Base-by-base conservation (phyloP, 2,797 vertebrate genomes). In the Bryconaethiops microstoma region DNA sequence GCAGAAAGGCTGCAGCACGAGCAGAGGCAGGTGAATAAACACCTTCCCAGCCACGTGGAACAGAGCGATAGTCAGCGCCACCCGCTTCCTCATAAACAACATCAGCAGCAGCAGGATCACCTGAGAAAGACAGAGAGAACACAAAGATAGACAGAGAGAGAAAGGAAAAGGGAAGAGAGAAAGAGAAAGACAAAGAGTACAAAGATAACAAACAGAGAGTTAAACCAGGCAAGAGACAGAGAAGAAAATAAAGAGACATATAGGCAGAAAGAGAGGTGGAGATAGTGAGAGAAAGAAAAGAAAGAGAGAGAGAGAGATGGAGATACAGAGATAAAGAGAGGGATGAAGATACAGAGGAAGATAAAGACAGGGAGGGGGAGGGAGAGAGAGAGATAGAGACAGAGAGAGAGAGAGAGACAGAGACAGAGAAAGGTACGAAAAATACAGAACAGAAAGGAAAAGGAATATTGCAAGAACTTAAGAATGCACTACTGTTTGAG, bases 11-110 rank as follows among this genome's bases (percentile, higher is more conserved):
- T 99, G 98, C 92, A 98, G 95, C 85, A 96, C 95, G 78, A 99
- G 94, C 54, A 99, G 93, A 0, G 98, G 98, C 79, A 99, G 91
- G 91, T 97, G 96, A 86, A 97, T 94, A 90, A 99, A 99, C 86
- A 99, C 97, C 79, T 99, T 99, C 68, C 97, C 97, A 0, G 98
- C 98, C 90, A 99, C 97, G 0, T 98, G 96, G 91, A 99, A 99
- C 92, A 99, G 93, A 88, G 97, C 97, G 76, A 99, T 97, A 83
- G 98, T 98, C 89, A 99, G 94, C 54, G 96, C 95, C 71, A 99
- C 96, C 4, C 97, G 94, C 74, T 97, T 99, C 87, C 97, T 95
- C 97, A 99, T 98, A 81, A 99, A 94, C 80, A 99, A 85, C 95
- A 99, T 97, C 82, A 99, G 93, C 88, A 99, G 92, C 87, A 99